Base-by-base conservation (phyloP, 2,113 vertebrate species). In the Microcebus tavaratra region DNA sequence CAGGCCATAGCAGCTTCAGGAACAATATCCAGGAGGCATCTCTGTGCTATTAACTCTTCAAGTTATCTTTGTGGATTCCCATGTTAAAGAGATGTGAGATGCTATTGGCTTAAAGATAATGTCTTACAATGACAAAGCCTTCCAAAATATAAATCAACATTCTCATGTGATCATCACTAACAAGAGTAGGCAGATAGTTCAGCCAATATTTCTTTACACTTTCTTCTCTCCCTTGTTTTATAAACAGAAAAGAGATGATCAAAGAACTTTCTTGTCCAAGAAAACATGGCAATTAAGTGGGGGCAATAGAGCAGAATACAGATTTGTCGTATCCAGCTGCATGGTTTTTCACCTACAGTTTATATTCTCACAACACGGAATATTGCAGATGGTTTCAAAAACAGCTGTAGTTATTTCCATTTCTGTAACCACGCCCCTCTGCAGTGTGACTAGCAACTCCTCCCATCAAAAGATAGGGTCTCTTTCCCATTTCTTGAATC, bases 51-150 rank as follows among this genome's bases (percentile, higher is more conserved):
- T 90, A 93, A 90, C 68, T 94, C 95, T 88, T 92, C 17, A 80
- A n/a, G n/a, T 59, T 57, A 34, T 90, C 59, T 94, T 53, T 87
- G n/a, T 91, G 31, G 5, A 65, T 93, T 59, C 39, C 42, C 59
- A 73, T 3, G 50, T 73, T 87, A 90, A 94, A 70, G 34, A 87
- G 27, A 81, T 67, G 8, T 27, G 63, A 39, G 21, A 42, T 81
- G 15, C 65, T 59, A 89, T 45, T 14, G 55, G 55, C 42, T 87
- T 63, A 94, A 88, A 92, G 81, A 95, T 75, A 94, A 63, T 31
- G 50, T 8, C 36, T 94, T 88, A 13, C 61, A 90, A 79, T 79
- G 21, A 88, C 53, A 88, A 92, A 95, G 20, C 5, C 70, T 85
- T 70, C 84, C 53, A 91, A 96, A 91, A 86, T 29, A 42, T 36